Conservation (phyloP, 2,113 vertebrate species). For the Cyanocitta stelleri region DNA sequence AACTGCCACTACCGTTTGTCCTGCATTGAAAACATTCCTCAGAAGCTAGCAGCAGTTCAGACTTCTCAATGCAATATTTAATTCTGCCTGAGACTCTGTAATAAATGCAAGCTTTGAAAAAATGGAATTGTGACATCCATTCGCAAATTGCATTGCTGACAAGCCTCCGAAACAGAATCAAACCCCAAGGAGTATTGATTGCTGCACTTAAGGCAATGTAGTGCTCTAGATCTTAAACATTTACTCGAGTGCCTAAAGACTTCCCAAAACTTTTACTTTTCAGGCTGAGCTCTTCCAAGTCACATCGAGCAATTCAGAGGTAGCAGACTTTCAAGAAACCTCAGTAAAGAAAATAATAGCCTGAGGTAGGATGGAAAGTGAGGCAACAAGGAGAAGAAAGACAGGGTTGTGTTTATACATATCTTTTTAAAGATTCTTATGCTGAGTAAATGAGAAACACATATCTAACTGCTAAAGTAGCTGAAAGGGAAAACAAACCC, state of each 20-base stretch:
- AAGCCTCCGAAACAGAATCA: background rate
- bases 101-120: background rate
- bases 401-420: background rate
- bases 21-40: background rate
- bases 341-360: background rate
- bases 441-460: background rate
- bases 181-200: background rate
- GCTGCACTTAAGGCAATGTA: background rate
- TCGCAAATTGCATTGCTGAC: background rate
- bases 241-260: background rate
- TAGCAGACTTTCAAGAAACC: background rate
- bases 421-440: background rate
- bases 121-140: background rate
- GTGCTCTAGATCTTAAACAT: background rate
- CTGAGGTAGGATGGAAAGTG: background rate
- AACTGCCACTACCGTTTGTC: background rate
- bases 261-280: conserved; percentile 8
- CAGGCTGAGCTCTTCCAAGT: background rate
- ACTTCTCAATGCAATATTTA: background rate
- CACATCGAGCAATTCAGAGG: background rate
- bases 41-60: background rate
- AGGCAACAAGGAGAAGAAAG: background rate
- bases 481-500: background rate
- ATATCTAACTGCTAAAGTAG: background rate
- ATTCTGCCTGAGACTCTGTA: background rate